Evolutionary conservation across 2,888 invertebrate genomes (phyloP), one percentile per base, ranked within the genome.

Genomic region (Oxystoma pomonae): DNA sequence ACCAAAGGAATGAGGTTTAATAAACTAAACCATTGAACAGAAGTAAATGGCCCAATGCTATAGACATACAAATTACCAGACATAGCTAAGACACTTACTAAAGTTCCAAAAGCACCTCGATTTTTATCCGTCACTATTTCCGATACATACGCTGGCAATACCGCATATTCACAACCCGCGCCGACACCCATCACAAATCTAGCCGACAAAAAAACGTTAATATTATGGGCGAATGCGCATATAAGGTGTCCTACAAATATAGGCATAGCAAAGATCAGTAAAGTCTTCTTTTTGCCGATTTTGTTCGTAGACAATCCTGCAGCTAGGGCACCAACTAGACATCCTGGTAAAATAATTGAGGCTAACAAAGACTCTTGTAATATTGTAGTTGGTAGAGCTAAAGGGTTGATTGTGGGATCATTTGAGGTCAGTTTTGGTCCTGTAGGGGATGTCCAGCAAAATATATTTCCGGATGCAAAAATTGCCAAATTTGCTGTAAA

Each of bases 141-240:
- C 52, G 91, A 91, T 64, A 93, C 86, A 79, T 94, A 95, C 85
- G 93, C 90, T 0, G 94, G 92, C 0, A 88, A 85, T 0, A 88
- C 85, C 0, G 89, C 86, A 80, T 88, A 90, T 17, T 87, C 81
- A 73, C 88, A 85, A 0, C 90, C 89, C 0, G 86, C 83, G 0
- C 85, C 86, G 0, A 89, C 72, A 57, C 91, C 91, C 78, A 84
- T 85, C 65, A 83, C 80, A 70, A 83, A 83, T 62, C 83, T 82
- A 59, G 85, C 87, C 9, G 77, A 82, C 78, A 83, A 86, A 61
- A 64, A 72, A 1, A 66, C 62, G n/a, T 61, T 18, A 0, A 72
- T 59, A 18, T 58, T 60, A 2, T 50, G 51, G 2, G 68, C 67
- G 21, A 71, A 68, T 5, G 68, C 64, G 7, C 68, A 57, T 0